Evolutionary conservation across 2,113 vertebrate genomes (phyloP), one percentile per base, ranked within the genome.

Genomic region (Vulpes ferrilata): DNA sequence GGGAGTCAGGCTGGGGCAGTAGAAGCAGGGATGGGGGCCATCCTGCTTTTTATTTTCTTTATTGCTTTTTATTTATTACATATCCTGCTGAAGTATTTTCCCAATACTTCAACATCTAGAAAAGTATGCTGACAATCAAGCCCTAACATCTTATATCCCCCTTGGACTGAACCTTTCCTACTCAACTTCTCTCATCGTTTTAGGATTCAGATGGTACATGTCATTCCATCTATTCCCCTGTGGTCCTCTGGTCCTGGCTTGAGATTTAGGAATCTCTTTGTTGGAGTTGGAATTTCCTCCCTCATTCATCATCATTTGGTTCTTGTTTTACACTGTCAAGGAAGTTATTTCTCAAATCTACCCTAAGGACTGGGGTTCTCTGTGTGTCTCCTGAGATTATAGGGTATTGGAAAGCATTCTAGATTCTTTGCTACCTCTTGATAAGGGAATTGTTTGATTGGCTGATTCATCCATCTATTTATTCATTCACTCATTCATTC

Each of bases 271-370:
- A 90, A 30, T 7, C 59, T 20, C n/a, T 71, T 93, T 93, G 53
- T 27, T 67, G 48, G 60, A 65, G 35, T 27, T 79, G 13, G 15
- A 27, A 80, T 38, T n/a, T 15, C 11, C 27, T 15, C 32, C 13
- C 11, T 96, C 83, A 59, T 48, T 53, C 69, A 88, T 78, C 16
- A 69, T 86, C 19, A 60, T 35, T 60, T 86, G 9, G 48, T 81
- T 95, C n/a, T 90, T 92, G 32, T 81, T 95, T 92, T n/a, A 62
- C 23, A n/a, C 15, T 59, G 22, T 78, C 51, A 51, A 43, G 19
- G 22, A 96, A 81, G 43, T 85, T 62, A 35, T 88, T 93, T 95
- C 78, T 53, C 57, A 96, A 95, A 19, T 67, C 15, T 92, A 30
- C 5, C 19, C 74, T 76, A 78, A 83, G 17, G 17, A 85, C 11